Percentiles rank a stretch among this genome's conserved stretches.
Conservation (phyloP, 2,888 invertebrate species). For the Pemphredon lugubris region DNA sequence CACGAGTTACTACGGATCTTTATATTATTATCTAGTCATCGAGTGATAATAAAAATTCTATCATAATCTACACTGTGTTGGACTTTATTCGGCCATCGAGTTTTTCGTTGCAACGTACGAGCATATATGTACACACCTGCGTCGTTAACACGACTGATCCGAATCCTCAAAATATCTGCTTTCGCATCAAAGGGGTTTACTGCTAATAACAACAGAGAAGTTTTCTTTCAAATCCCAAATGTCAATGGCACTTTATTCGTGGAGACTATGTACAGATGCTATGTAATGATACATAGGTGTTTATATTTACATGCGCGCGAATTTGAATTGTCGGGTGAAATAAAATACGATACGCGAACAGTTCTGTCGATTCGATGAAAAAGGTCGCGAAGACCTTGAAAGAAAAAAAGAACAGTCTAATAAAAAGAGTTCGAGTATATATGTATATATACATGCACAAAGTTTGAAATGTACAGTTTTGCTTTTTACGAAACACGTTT, state of each 20-base stretch:
- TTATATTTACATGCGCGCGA: constrained; percentile 64
- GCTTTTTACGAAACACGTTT: constrained; percentile 19
- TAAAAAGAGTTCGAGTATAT: constrained; percentile 34
- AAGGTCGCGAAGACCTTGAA: constrained; percentile 32
- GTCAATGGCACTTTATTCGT: constrained; percentile 78
- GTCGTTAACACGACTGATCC: too few relatives aligned
- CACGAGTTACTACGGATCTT: constrained; percentile 79
- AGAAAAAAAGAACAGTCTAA: constrained; percentile 52
- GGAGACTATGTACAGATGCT: constrained; percentile 77
- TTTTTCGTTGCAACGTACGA: background rate
- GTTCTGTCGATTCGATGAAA: constrained; percentile 22
- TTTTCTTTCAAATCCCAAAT: constrained; percentile 59
- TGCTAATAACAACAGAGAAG: background rate
- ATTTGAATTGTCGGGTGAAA: constrained; percentile 54
- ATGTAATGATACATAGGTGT: constrained; percentile 63
- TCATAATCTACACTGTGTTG: constrained; percentile 72
- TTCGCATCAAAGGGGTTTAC: background rate
- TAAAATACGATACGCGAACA: constrained; percentile 37
- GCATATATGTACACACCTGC: background rate
- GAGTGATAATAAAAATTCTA: constrained; percentile 80
- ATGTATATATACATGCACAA: constrained; percentile 66
- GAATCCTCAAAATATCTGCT: too few relatives aligned
- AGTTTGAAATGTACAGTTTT: constrained; percentile 65
- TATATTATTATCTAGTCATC: constrained; percentile 81
- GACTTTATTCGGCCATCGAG: constrained; percentile 11